phyloP scores from a whole-genome alignment of 2,888 invertebrate genomes.

The Apodemia duryi region DNA sequence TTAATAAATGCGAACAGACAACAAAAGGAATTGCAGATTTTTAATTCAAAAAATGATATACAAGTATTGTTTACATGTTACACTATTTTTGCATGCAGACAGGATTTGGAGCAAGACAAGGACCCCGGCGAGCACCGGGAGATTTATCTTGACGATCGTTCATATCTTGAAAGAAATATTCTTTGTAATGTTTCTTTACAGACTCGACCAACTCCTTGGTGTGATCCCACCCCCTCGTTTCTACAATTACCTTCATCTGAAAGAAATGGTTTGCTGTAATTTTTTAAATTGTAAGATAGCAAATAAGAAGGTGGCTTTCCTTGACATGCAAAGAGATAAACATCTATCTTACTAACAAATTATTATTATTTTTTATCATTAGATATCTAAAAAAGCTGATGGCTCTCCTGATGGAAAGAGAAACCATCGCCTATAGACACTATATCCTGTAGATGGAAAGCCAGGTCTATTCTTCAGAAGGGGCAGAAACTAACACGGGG shows the following conservation, averaged over 20 bases:
- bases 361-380: no score
- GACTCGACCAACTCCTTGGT: slow-evolving; percentile 67
- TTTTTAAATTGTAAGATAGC: no score
- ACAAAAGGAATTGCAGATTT: neutral
- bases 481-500: no score
- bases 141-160: slow-evolving; percentile 42
- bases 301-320: no score
- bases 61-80: neutral
- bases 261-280: slow-evolving; percentile 28
- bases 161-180: slow-evolving; percentile 64
- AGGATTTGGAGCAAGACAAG: slow-evolving; percentile 67
- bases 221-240: slow-evolving; percentile 91
- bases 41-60: neutral
- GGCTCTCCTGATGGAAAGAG: no score
- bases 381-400: no score
- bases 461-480: no score
- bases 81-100: slow-evolving; percentile 66
- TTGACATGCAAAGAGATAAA: no score
- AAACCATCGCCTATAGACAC: no score
- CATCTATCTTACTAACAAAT: no score
- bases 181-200: slow-evolving; percentile 82
- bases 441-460: no score
- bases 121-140: slow-evolving; percentile 47
- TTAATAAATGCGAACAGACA: neutral
- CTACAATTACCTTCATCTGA: slow-evolving; percentile 91